A percentile compares a stretch with the other conserved stretches of the same genome.
phyloP scores from a whole-genome alignment of 1,140 invertebrate genomes.

The Drosophila ogumai region DNA sequence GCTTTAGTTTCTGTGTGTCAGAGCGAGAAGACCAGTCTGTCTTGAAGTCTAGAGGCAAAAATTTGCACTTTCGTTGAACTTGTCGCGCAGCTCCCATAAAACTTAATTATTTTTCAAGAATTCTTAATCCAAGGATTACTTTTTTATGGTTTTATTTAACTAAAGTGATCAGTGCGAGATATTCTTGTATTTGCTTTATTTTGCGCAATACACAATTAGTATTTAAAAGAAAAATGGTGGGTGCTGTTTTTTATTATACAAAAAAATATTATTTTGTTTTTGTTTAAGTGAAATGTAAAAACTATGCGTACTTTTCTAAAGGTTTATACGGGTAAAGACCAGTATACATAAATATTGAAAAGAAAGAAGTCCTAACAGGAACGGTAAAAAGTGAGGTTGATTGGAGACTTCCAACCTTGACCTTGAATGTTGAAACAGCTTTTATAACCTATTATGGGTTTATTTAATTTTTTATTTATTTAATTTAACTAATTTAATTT shows the following conservation, averaged over 20 bases:
- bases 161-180: background rate
- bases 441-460: background rate
- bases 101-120: background rate
- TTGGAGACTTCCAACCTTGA: background rate
- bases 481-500: background rate
- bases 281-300: background rate
- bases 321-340: background rate
- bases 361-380: background rate
- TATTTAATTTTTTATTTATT: background rate
- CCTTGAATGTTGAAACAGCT: background rate
- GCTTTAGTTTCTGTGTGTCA: background rate
- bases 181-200: background rate
- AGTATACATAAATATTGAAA: too few relatives aligned
- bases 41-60: background rate
- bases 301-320: background rate
- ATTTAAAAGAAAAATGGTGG: conserved; percentile 3
- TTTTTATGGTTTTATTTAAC: background rate
- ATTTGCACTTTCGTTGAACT: background rate
- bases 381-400: background rate
- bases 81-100: background rate
- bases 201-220: background rate
- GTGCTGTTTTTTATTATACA: background rate
- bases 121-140: rapidly evolving
- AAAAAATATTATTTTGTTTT: too few relatives aligned
- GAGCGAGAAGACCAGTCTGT: conserved; percentile 2